Evolutionary conservation across 1,140 invertebrate species (phyloP).

Genomic region (Eriocheir sinensis): DNA sequence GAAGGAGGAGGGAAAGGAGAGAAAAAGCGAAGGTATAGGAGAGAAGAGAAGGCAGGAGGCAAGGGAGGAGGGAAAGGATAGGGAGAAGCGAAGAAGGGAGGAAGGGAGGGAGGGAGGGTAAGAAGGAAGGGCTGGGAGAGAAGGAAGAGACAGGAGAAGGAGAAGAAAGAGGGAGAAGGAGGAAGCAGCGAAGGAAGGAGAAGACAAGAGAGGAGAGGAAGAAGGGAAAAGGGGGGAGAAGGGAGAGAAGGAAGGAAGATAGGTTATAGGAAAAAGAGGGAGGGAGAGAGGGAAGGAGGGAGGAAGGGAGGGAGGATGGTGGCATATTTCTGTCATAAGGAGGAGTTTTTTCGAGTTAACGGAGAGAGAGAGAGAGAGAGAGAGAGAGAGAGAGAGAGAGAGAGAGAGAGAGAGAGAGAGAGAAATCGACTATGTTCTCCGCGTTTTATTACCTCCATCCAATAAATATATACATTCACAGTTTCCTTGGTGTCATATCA

Average conservation of each 20-base stretch:
- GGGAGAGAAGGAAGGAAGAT: background rate
- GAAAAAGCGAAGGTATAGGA: background rate
- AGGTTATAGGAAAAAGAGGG: background rate
- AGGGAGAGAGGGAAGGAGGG: conserved; percentile 7
- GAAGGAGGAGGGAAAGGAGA: background rate
- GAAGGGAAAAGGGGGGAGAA: background rate
- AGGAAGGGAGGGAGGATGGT: background rate
- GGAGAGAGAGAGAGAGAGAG: background rate
- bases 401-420: background rate
- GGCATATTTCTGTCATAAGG: background rate
- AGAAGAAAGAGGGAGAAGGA: background rate
- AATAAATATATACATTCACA: background rate
- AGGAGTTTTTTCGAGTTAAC: background rate
- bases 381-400: background rate
- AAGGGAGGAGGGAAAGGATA: background rate
- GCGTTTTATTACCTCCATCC: background rate
- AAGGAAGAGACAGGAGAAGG: background rate
- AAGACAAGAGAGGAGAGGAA: background rate
- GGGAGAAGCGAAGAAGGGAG: background rate
- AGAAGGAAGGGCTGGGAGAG: background rate
- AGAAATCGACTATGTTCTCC: background rate
- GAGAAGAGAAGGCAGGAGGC: background rate
- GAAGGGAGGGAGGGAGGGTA: background rate
- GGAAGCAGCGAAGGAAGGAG: background rate
- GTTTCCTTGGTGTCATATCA: too few species aligned